Conservation (phyloP, 2,113 vertebrate genomes). For the Vulpes vulpes region DNA sequence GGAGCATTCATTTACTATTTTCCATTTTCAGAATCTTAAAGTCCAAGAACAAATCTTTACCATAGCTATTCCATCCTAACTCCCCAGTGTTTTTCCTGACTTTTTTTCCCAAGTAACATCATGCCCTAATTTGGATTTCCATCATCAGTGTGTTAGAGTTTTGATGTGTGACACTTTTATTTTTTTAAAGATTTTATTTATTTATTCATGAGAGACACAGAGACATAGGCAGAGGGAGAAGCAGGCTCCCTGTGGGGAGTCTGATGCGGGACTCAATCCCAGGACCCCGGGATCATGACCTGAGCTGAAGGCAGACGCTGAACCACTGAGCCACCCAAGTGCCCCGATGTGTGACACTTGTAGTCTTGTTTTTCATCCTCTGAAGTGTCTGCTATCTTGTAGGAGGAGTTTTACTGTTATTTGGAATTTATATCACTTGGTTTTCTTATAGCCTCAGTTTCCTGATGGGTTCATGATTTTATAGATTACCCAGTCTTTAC, state of each 20-base stretch:
- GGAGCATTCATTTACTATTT: conserved; percentile 43
- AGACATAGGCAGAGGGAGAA: no score
- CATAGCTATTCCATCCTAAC: background rate
- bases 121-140: background rate
- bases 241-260: no score
- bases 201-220: no score
- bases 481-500: background rate
- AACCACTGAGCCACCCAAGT: no score
- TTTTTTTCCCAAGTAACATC: background rate
- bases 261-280: no score
- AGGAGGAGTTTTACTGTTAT: background rate
- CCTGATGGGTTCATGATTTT: background rate
- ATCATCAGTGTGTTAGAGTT: background rate
- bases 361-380: background rate
- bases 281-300: no score
- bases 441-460: conserved; percentile 27
- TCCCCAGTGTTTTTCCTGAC: background rate
- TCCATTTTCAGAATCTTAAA: background rate
- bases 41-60: background rate
- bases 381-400: background rate
- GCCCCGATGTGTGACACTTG: background rate
- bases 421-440: background rate
- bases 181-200: no score
- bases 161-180: background rate
- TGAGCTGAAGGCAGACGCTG: no score